Percentiles rank a stretch among this genome's conserved stretches.
Conservation (phyloP, 1,140 invertebrate genomes). For the Diuraphis noxia region DNA sequence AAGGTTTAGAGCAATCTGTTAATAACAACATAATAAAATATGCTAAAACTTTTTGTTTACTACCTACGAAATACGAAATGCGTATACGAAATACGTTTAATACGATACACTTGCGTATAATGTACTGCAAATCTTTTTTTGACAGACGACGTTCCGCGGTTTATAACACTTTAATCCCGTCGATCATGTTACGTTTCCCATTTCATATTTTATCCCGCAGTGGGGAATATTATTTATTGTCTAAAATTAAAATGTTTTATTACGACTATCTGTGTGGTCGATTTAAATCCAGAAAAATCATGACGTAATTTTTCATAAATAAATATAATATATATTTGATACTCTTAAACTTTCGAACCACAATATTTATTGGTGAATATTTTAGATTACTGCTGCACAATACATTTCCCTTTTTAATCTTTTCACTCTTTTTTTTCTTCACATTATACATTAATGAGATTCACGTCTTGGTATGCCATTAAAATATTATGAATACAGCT, state of each 20-base stretch:
- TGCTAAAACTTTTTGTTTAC: background rate
- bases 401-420: background rate
- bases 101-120: background rate
- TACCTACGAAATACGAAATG: too few relatives aligned
- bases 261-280: background rate
- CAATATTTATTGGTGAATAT: background rate
- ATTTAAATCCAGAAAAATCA: constrained; percentile 5
- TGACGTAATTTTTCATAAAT: background rate
- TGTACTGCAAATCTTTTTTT: background rate
- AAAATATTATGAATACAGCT: background rate
- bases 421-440: background rate
- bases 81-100: background rate
- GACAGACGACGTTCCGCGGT: background rate
- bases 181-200: background rate
- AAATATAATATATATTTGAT: background rate
- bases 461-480: background rate
- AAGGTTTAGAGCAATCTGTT: background rate
- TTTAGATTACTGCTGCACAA: background rate
- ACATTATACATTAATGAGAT: constrained; percentile 10
- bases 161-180: background rate
- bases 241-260: background rate
- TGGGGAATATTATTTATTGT: background rate
- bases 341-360: background rate
- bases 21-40: constrained; percentile 2
- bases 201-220: background rate